These are phyloP conservation scores for Chelonus insularis DNA, from an alignment of 1,140 invertebrate species.

Conservation along the genomic window DNA sequence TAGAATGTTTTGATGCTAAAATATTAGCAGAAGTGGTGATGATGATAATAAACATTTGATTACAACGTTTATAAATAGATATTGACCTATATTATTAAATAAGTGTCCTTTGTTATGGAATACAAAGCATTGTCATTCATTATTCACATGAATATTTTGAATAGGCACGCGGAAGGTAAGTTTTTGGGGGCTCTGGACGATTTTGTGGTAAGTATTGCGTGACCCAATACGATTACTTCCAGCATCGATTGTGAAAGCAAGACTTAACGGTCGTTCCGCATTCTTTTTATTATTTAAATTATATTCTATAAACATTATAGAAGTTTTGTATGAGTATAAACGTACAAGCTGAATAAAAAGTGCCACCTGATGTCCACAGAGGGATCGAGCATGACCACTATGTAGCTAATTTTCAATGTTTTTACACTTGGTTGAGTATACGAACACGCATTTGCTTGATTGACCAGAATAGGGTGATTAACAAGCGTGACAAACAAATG, in stretches of 20 bases:
- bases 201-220: conserved; percentile 31
- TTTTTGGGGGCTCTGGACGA: not conserved
- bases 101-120: conserved; percentile 28
- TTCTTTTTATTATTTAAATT: conserved; percentile 20
- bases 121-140: conserved; percentile 18
- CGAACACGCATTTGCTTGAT: conserved; percentile 31
- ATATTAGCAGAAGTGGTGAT: no score
- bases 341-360: not conserved
- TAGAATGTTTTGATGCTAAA: no score
- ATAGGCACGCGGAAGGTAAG: not conserved
- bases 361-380: conserved; percentile 14
- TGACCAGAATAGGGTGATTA: conserved; percentile 32
- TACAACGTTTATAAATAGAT: conserved; percentile 30
- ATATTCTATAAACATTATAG: conserved; percentile 5
- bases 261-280: conserved; percentile 12
- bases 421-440: conserved; percentile 29
- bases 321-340: not conserved
- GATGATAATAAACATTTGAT: not conserved
- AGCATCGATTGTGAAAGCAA: conserved; percentile 23
- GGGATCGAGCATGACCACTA: not conserved
- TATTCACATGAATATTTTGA: conserved; percentile 16
- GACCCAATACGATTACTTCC: conserved; percentile 32
- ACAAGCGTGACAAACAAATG: conserved; percentile 37
- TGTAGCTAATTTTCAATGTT: conserved; percentile 29
- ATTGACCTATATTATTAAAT: conserved; percentile 22